Conservation (phyloP, 2,797 vertebrate genomes). For the Urocyon cinereoargenteus region DNA sequence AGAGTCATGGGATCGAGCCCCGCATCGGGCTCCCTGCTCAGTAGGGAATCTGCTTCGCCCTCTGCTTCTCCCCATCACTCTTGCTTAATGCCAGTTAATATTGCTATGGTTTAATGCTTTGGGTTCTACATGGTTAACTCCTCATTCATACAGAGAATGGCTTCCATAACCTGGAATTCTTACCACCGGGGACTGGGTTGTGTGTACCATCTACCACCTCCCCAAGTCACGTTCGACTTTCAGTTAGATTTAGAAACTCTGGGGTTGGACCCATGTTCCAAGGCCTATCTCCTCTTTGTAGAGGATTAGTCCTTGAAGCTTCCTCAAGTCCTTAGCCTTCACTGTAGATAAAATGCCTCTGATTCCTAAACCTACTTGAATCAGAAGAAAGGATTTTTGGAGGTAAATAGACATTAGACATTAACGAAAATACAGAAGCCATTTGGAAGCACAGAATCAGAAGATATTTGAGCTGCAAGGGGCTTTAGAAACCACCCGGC, state of each 20-base stretch:
- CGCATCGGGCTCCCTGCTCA: too few species aligned
- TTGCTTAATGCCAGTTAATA: too few species aligned
- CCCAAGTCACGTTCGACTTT: neutral
- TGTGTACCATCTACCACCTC: neutral
- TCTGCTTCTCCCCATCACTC: too few species aligned
- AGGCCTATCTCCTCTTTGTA: neutral
- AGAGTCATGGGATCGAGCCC: too few species aligned
- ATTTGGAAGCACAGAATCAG: neutral
- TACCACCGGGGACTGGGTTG: neutral
- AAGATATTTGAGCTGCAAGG: neutral
- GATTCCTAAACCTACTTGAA: neutral
- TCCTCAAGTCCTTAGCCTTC: neutral
- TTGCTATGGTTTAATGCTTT: neutral
- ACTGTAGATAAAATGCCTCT: neutral
- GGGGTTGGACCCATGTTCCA: neutral
- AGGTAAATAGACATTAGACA: neutral
- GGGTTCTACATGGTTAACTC: neutral
- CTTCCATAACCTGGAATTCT: neutral
- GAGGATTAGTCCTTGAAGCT: neutral
- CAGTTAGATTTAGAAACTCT: neutral
- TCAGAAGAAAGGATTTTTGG: neutral
- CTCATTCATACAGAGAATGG: neutral
- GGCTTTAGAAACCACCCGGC: neutral
- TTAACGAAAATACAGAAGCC: neutral
- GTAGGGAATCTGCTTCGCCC: too few species aligned